These are phyloP conservation scores for Willowsia nigromaculata DNA, from an alignment of 2,888 invertebrate genomes.

Conservation along the genomic window DNA sequence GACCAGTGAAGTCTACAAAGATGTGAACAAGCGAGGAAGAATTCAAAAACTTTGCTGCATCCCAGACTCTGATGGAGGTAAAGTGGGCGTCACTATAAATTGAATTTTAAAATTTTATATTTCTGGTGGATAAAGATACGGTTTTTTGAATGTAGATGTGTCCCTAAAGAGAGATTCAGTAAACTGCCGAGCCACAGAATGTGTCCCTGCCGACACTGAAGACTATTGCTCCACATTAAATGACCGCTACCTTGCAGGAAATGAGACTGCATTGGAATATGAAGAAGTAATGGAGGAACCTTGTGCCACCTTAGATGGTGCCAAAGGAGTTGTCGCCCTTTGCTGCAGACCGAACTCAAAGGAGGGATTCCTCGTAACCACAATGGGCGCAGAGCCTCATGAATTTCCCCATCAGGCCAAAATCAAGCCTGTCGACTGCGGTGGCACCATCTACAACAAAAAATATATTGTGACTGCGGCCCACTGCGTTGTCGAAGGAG, in stretches of 20 bases:
- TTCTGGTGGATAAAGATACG: too few species aligned
- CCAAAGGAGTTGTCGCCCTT: neutral
- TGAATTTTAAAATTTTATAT: too few species aligned
- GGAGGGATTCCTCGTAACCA: neutral
- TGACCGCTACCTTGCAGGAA: neutral
- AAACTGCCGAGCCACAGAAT: neutral
- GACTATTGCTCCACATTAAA: neutral
- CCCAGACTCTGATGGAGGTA: too few species aligned
- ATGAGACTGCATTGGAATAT: neutral
- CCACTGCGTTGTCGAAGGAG: constrained; percentile 21
- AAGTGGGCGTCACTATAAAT: too few species aligned
- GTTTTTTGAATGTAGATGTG: too few species aligned
- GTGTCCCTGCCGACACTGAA: neutral
- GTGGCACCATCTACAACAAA: constrained; percentile 13
- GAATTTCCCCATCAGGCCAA: constrained; percentile 12
- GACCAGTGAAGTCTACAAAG: too few species aligned
- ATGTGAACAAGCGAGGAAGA: too few species aligned
- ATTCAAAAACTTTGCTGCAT: too few species aligned
- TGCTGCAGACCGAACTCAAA: constrained; percentile 35
- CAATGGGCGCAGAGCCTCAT: neutral
- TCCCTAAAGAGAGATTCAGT: too few species aligned
- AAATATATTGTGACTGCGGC: neutral
- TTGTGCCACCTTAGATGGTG: too few species aligned
- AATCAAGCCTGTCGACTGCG: neutral
- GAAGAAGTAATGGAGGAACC: constrained; percentile 9